These are phyloP conservation scores for Punctoribates punctum DNA, from an alignment of 2,888 invertebrate species.

Conservation along the genomic window DNA sequence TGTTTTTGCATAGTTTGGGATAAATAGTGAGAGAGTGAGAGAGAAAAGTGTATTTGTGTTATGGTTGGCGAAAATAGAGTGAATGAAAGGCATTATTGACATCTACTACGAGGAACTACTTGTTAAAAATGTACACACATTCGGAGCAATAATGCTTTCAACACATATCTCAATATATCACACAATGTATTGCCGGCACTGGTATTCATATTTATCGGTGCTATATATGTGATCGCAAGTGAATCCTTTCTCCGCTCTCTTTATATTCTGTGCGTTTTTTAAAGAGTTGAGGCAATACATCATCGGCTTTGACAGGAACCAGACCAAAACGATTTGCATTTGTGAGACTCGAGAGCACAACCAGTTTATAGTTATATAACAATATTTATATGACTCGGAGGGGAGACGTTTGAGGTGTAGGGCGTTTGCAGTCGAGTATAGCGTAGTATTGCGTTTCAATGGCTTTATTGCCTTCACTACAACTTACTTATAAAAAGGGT, in stretches of 20 bases:
- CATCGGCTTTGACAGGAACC: conserved; percentile 32
- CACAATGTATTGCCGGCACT: not conserved
- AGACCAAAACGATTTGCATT: conserved; percentile 37
- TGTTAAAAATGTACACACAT: conserved; percentile 2
- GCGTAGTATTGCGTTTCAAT: conserved; percentile 15
- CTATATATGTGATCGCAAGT: conserved; percentile 4
- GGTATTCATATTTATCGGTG: conserved; percentile 15
- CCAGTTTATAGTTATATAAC: conserved; percentile 33
- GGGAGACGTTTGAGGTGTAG: conserved; percentile 33
- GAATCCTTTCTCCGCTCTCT: not conserved
- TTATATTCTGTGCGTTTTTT: conserved; percentile 9
- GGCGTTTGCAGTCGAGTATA: conserved; percentile 11
- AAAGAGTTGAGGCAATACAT: conserved; percentile 17
- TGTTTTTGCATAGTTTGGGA: not conserved
- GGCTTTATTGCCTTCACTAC: conserved; percentile 28
- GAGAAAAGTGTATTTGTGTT: not conserved
- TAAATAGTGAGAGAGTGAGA: not conserved
- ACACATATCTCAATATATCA: conserved; percentile 2
- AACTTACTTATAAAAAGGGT: conserved; percentile 25
- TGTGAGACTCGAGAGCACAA: conserved; percentile 20
- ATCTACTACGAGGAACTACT: conserved; percentile 5
- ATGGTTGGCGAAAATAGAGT: not conserved
- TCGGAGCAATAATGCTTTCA: conserved; percentile 21
- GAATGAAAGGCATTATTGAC: conserved; percentile 18
- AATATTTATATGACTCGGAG: conserved; percentile 21